A percentile compares a stretch with the other conserved stretches of the same genome.
These are phyloP conservation scores for Drosophila subpulchrella DNA, from an alignment of 1,140 invertebrate species.

Conservation along the genomic window DNA sequence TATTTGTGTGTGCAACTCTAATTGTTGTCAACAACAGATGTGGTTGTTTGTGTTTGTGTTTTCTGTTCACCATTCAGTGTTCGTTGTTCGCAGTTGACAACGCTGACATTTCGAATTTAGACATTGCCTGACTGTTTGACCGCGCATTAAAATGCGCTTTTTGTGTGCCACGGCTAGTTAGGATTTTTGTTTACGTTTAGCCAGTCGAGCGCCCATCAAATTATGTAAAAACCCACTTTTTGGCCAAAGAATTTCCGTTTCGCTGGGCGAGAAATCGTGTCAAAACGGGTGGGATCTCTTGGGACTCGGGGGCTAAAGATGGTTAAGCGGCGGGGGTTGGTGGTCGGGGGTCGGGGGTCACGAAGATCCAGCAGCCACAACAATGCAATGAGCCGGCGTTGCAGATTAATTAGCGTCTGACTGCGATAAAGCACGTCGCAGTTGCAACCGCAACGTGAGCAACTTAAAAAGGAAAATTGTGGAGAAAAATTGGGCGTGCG, in stretches of 20 bases:
- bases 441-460: conserved; percentile 42
- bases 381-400: conserved; percentile 59
- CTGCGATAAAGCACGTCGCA: conserved; percentile 73
- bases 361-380: conserved; percentile 61
- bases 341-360: conserved; percentile 12
- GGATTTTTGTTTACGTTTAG: conserved; percentile 29
- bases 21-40: conserved; percentile 62
- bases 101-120: conserved; percentile 80
- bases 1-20: conserved; percentile 61
- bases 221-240: conserved; percentile 55
- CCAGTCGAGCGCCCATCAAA: conserved; percentile 19
- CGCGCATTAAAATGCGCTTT: conserved; percentile 61
- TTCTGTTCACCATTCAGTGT: conserved; percentile 9
- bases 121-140: conserved; percentile 59
- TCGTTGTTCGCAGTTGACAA: conserved; percentile 66
- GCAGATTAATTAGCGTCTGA: conserved; percentile 77
- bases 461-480: conserved; percentile 23
- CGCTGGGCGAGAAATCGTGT: conserved; percentile 61
- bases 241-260: conserved; percentile 38
- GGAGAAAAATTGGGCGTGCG: neutral
- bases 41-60: conserved; percentile 31
- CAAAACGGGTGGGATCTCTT: conserved; percentile 26
- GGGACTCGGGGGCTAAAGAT: conserved; percentile 4
- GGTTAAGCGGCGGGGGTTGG: neutral
- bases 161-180: conserved; percentile 70